These are phyloP conservation scores for Threskiornis aethiopicus DNA, from an alignment of 2,797 vertebrate genomes.

Conservation along the genomic window DNA sequence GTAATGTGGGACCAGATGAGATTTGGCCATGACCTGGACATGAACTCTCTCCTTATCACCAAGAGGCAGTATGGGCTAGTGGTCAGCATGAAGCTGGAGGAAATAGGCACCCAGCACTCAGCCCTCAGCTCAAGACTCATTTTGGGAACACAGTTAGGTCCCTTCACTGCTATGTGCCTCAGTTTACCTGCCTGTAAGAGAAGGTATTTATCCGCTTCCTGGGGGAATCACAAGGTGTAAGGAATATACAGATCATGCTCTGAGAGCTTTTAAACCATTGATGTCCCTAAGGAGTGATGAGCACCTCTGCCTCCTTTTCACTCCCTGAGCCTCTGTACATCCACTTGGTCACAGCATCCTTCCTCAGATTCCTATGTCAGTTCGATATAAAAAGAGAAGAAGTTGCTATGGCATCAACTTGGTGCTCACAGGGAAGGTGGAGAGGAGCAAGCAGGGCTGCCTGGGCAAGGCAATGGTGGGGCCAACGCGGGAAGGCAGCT, in stretches of 20 bases:
- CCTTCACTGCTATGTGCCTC: not conserved
- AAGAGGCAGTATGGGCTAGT: not conserved
- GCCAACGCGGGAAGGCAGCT: accelerated
- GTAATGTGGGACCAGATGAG: not conserved
- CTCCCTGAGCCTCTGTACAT: not conserved
- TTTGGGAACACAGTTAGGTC: not conserved
- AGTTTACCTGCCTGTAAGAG: not conserved
- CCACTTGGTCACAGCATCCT: not conserved
- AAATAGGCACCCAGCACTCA: not conserved
- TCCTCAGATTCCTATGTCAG: not conserved
- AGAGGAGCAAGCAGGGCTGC: not conserved
- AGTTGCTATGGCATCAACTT: constrained; percentile 47
- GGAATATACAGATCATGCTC: not conserved
- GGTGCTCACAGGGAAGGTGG: not conserved
- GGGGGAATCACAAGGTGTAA: not conserved
- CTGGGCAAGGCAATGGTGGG: not conserved
- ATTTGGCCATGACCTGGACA: not conserved
- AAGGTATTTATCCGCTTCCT: not conserved
- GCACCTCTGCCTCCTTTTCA: not conserved
- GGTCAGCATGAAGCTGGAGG: not conserved
- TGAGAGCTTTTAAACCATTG: not conserved
- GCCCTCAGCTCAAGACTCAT: not conserved
- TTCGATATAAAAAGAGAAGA: not conserved
- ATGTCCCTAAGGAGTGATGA: not conserved
- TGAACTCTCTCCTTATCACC: not conserved